Percentiles rank a stretch among this genome's conserved stretches.
Conservation (phyloP, 2,888 invertebrate genomes). For the Lasioglossum oenotherae region DNA sequence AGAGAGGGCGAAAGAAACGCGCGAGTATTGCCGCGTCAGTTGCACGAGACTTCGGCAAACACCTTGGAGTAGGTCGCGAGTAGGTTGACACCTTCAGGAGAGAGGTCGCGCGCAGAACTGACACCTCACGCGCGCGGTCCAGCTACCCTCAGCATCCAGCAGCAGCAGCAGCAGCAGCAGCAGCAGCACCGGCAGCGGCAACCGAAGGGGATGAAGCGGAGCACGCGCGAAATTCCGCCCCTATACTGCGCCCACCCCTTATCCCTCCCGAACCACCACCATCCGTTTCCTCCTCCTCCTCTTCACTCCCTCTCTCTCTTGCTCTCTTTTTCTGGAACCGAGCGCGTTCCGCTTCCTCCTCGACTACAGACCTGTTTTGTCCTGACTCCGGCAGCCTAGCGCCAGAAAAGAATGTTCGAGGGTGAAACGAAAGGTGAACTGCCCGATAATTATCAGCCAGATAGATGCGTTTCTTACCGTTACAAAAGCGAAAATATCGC, state of each 20-base stretch:
- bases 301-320: neutral
- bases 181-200: conserved; percentile 60
- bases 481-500: conserved; percentile 9
- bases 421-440: conserved; percentile 59
- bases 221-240: conserved; percentile 83
- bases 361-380: conserved; percentile 60
- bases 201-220: conserved; percentile 79
- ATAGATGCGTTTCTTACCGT: conserved; percentile 27
- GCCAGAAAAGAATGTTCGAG: conserved; percentile 69
- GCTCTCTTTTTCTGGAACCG: conserved; percentile 23
- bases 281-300: conserved; percentile 36
- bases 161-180: conserved; percentile 68
- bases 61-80: conserved; percentile 69
- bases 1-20: conserved; percentile 26
- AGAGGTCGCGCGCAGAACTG: conserved; percentile 83
- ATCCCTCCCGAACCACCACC: conserved; percentile 48
- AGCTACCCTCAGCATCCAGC: conserved; percentile 82
- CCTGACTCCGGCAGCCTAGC: conserved; percentile 52
- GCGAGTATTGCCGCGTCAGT: conserved; percentile 48
- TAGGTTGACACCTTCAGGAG: conserved; percentile 78
- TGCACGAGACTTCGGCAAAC: conserved; percentile 62
- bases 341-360: conserved; percentile 30
- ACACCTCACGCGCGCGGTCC: conserved; percentile 81
- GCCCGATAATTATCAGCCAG: conserved; percentile 66
- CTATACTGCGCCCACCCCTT: conserved; percentile 63